A percentile compares a stretch with the other conserved stretches of the same genome.
Evolutionary conservation across 2,113 vertebrate genomes (phyloP).

Genomic region (Oreochromis spilurus): DNA sequence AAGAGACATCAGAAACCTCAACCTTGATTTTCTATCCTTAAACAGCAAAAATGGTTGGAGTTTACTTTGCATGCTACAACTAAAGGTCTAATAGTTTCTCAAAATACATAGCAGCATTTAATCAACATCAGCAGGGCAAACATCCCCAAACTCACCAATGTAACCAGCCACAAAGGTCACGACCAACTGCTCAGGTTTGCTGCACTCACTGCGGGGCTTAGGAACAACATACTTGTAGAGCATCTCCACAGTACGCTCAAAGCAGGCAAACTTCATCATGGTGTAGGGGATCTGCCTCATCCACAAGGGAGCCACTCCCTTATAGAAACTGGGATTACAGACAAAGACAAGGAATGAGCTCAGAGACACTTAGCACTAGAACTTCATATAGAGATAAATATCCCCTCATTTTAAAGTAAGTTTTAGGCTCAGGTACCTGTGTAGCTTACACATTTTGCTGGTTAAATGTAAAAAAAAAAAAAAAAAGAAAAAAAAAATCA

Average conservation of each 20-base stretch:
- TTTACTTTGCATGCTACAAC: not conserved
- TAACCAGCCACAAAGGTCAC: constrained; percentile 96
- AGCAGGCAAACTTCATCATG: constrained; percentile 99
- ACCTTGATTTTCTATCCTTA: not conserved
- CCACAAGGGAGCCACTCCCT: constrained; percentile 95
- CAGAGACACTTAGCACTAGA: not conserved
- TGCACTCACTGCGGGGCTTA: constrained; percentile 92
- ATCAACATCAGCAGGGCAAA: not conserved
- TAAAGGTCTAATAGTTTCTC: not conserved
- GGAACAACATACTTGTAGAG: constrained; percentile 93
- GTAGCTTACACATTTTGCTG: not conserved
- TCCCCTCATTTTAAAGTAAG: not conserved
- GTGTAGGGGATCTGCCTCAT: constrained; percentile 99
- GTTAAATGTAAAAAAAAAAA: not conserved
- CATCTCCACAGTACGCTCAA: constrained; percentile 94
- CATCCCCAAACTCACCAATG: constrained; percentile 80
- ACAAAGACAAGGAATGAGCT: not conserved
- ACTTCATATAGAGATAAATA: not conserved
- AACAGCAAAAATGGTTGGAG: not conserved
- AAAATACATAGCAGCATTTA: not conserved
- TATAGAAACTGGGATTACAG: constrained; percentile 84
- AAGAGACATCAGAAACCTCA: not conserved
- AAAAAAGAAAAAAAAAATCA: too few relatives aligned
- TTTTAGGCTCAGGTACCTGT: not conserved
- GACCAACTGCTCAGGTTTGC: constrained; percentile 87